Evolutionary conservation across 2,797 vertebrate species (phyloP), one percentile per base, ranked within the genome.

Genomic region (Vultur gryphus): DNA sequence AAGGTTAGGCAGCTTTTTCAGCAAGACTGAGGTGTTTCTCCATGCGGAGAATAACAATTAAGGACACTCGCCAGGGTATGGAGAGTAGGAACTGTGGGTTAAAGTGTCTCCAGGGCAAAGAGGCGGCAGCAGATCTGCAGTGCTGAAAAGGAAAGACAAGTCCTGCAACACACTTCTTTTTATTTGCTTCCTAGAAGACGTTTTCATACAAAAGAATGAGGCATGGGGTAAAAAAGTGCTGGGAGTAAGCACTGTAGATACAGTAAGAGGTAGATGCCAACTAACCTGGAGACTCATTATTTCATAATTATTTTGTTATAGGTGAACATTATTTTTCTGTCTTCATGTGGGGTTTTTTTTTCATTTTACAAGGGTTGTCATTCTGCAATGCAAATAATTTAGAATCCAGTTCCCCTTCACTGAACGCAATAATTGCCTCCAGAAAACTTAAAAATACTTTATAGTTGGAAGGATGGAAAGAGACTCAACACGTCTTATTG

Each of bases 31-130:
- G 4, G 23, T 44, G 19, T 61, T 69, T 55, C 44, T 85, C 9
- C 28, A 52, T 26, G 6, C 54, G 13, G 26, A 66, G 44, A 57
- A 64, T 23, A 67, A 48, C 6, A 51, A 65, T 26, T 43, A 62
- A 48, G 19, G 44, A 41, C 6, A 44, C 0, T 67, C 0, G 1
- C 8, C 5, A 0, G 31, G 11, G 8, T 48, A 14, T 28, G 48
- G 6, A 37, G 33, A 41, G 11, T 31, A 33, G 10, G 35, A 70
- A 51, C 16, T 5, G 17, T 31, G 26, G 23, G 10, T 66, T 87
- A 35, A 75, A 26, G 4, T 6, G 4, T 54, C 39, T 77, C 35
- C 11, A 43, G 35, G 9, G 21, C 31, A 55, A 81, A 80, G 61
- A 58, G 8, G 6, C 6, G 6, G 39, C 43, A 73, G 24, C 24